phyloP scores from a whole-genome alignment of 2,113 vertebrate species.

The Mungos mungo region DNA sequence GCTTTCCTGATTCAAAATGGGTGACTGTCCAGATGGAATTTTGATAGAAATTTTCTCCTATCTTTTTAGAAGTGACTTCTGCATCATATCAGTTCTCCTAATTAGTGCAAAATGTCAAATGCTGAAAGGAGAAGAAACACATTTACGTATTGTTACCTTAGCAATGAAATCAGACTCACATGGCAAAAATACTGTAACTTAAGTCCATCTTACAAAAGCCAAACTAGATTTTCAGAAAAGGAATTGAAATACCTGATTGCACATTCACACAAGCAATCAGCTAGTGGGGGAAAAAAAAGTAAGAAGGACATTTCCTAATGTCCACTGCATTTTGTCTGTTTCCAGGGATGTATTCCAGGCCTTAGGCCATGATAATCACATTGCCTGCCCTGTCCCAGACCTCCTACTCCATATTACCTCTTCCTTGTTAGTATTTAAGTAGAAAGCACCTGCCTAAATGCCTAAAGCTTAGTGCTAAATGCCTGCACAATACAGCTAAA shows the following conservation, averaged over 20 bases:
- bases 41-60: constrained; percentile 51
- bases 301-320: constrained; percentile 29
- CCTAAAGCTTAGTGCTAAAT: background rate
- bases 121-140: constrained; percentile 41
- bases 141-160: constrained; percentile 26
- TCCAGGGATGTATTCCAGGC: constrained; percentile 27
- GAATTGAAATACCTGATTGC: constrained; percentile 73
- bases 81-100: constrained; percentile 45
- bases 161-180: background rate
- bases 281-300: background rate
- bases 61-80: constrained; percentile 19
- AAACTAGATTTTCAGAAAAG: constrained; percentile 60
- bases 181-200: constrained; percentile 57
- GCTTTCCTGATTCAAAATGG: background rate
- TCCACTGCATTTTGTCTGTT: constrained; percentile 24
- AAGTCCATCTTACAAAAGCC: constrained; percentile 51
- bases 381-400: background rate
- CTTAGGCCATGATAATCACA: constrained; percentile 24
- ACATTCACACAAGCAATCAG: constrained; percentile 70
- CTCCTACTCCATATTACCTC: background rate
- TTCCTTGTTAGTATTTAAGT: constrained; percentile 26
- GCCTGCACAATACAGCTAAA: constrained; percentile 54
- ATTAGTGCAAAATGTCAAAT: constrained; percentile 26
- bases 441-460: constrained; percentile 65
- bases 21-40: background rate